Base-by-base conservation (phyloP, 2,888 invertebrate genomes). In the Clistopyga incitator region DNA sequence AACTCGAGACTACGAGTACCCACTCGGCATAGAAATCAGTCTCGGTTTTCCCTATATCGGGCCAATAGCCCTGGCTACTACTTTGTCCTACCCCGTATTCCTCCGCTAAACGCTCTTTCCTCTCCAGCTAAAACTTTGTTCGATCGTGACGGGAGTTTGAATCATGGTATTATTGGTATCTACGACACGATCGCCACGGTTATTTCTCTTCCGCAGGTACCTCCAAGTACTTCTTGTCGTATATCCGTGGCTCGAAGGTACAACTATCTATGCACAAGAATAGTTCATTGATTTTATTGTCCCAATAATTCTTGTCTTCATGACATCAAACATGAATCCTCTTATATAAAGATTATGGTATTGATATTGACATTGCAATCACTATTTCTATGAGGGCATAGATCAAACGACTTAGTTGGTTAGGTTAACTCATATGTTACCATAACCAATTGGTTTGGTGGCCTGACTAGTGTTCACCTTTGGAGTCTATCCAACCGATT, bases 121-220 rank as follows among this genome's bases (percentile, higher is more conserved):
- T 75, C 77, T 59, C 54, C 52, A 38, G 65, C 76, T 68, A 81
- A 84, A 86, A 86, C 81, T 86, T 86, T 79, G 84, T 83, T 84
- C 79, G 84, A 77, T 84, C 86, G 86, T 86, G 86, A 86, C 84
- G 59, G 65, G 84, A 77, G 79, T 86, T 82, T 82, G 80, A 82
- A 84, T 82, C 68, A 78, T 71, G 56, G 78, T n/a, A 80, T 78
- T 84, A 75, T 82, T 76, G 65, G 52, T 78, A 84, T 78, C 79
- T 82, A 81, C 79, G 83, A 78, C 79, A 74, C 68, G 81, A 84
- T 83, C 80, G 72, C 50, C 72, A 61, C 56, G 56, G 54, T 54
- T 45, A 74, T 59, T 54, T 29, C 56, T 67, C 54, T 25, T 25
- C 25, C 50, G 23, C 50, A 18, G 47, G 10, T 71, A 71, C 75